These are phyloP conservation scores for Zaprionus kolodkinae DNA, from an alignment of 1,140 invertebrate genomes.

Conservation along the genomic window DNA sequence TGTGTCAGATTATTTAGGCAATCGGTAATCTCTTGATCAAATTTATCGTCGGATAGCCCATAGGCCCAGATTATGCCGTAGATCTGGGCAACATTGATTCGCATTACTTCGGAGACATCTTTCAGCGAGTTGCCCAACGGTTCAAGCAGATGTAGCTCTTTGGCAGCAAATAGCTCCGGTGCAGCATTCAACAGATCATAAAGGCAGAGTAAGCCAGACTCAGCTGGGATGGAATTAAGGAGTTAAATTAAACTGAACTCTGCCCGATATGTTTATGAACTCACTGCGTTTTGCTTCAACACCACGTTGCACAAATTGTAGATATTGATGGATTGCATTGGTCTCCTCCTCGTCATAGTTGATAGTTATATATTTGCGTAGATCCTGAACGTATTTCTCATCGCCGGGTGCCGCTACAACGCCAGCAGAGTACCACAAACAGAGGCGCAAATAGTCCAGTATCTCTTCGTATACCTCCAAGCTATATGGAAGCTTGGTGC, in stretches of 20 bases:
- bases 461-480: slow-evolving; percentile 89
- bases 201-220: slow-evolving; percentile 72
- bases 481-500: slow-evolving; percentile 88
- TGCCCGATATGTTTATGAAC: background rate
- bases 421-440: slow-evolving; percentile 86
- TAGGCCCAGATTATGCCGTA: slow-evolving; percentile 78
- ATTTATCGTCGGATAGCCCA: slow-evolving; percentile 66
- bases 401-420: slow-evolving; percentile 84
- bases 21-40: slow-evolving; percentile 71
- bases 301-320: slow-evolving; percentile 76
- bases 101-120: slow-evolving; percentile 80
- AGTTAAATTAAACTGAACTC: background rate
- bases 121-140: slow-evolving; percentile 74
- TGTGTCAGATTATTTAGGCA: slow-evolving; percentile 64
- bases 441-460: slow-evolving; percentile 90
- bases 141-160: slow-evolving; percentile 72
- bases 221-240: slow-evolving; percentile 41
- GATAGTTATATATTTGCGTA: slow-evolving; percentile 68
- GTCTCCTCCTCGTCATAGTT: slow-evolving; percentile 66
- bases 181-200: slow-evolving; percentile 81
- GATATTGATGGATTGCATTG: slow-evolving; percentile 82
- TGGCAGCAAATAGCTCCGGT: slow-evolving; percentile 69
- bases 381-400: slow-evolving; percentile 61
- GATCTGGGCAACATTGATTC: slow-evolving; percentile 75
- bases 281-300: slow-evolving; percentile 82